phyloP scores from a whole-genome alignment of 2,797 vertebrate species.

The Leptodactylus fallax region DNA sequence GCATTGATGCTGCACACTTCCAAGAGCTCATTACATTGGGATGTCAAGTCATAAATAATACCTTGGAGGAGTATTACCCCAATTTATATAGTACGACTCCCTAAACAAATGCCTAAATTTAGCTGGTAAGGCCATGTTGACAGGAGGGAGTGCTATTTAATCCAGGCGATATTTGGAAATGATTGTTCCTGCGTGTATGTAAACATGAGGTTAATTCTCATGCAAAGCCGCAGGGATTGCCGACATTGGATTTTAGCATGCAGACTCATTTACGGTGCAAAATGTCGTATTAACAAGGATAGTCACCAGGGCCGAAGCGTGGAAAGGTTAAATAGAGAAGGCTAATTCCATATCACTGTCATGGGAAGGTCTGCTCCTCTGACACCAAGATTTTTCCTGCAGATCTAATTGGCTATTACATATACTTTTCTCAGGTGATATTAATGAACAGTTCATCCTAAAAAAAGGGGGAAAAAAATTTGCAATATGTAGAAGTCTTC shows the following conservation, averaged over 20 bases:
- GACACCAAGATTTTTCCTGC: neutral
- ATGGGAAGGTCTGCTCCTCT: neutral
- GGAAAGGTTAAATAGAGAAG: neutral
- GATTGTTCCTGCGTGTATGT: conserved; percentile 7
- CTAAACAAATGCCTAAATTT: conserved; percentile 62
- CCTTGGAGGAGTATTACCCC: conserved; percentile 56
- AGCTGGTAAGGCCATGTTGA: conserved; percentile 19
- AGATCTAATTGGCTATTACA: neutral
- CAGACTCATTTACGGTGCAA: neutral
- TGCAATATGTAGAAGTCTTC: neutral
- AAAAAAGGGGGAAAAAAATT: neutral
- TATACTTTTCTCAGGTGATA: neutral
- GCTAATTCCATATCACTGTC: conserved; percentile 1
- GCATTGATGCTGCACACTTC: conserved; percentile 42
- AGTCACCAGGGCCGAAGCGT: neutral
- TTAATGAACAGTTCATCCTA: neutral
- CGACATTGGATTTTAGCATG: conserved; percentile 13
- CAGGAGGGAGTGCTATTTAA: conserved; percentile 15
- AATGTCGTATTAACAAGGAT: conserved; percentile 9
- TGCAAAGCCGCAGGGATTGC: conserved; percentile 4
- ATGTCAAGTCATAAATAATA: conserved; percentile 64
- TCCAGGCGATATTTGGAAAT: conserved; percentile 6
- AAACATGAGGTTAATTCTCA: neutral
- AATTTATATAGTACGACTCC: conserved; percentile 57
- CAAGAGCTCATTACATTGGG: conserved; percentile 51